Evolutionary conservation across 2,888 invertebrate species (phyloP), one percentile per base, ranked within the genome.

Genomic region (Spisula subtruncata): DNA sequence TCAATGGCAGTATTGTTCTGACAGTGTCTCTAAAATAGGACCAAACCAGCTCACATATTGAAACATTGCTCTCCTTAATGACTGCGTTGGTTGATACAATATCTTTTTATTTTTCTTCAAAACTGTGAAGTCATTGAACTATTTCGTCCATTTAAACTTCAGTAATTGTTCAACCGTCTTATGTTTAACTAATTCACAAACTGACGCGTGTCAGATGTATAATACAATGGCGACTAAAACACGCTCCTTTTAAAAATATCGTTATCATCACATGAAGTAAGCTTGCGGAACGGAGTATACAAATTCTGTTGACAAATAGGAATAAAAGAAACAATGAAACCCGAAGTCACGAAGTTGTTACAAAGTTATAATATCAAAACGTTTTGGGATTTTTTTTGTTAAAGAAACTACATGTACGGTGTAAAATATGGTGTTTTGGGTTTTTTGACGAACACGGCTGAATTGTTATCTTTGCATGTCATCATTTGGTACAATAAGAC

Each of bases 61-160:
- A 75, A 75, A 32, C 32, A 10, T 60, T 60, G 4, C 60, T 60
- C 60, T 75, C 18, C 75, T 35, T 4, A 75, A 75, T 32, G 18
- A 16, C 35, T 25, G 32, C 32, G 10, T 14, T 8, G 32, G 75
- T 75, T 35, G 29, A 18, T 75, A 35, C n/a, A 75, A 32, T 75
- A 35, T 35, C 32, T 25, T 35, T 10, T n/a, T n/a, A n/a, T n/a
- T 32, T 32, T 75, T 75, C 29, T 35, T 35, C 16, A 75, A 75
- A 75, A 75, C 35, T 35, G 75, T 35, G 32, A 75, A 35, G 75
- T 75, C 75, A 75, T 75, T 75, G 75, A 75, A 75, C 75, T 35
- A 35, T 75, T 75, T 35, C 16, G 75, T 75, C 75, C 75, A 75
- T 75, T 75, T 75, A 75, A 75, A 32, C 32, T 35, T 6, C 10